Conservation (phyloP, 2,113 vertebrate genomes). For the Sitta europaea region DNA sequence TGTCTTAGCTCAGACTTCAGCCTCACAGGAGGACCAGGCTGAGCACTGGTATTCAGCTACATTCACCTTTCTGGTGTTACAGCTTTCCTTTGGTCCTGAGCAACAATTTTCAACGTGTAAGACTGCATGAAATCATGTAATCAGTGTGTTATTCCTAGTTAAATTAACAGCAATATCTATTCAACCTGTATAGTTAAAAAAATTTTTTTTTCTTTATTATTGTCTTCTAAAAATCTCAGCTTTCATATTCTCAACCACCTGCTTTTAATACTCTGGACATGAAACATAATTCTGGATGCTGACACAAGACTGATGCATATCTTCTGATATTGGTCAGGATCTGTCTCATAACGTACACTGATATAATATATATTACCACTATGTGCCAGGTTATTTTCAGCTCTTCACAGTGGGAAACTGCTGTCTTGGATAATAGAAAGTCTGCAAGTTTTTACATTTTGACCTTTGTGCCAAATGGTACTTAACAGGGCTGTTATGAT, state of each 20-base stretch:
- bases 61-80: neutral
- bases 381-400: neutral
- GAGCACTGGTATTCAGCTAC: neutral
- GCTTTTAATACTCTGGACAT: neutral
- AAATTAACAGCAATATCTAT: neutral
- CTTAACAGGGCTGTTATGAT: neutral
- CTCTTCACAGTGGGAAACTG: neutral
- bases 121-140: neutral
- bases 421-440: neutral
- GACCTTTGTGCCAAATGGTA: neutral
- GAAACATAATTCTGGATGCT: neutral
- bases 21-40: neutral
- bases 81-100: neutral
- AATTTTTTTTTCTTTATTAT: neutral
- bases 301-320: neutral
- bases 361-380: neutral
- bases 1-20: neutral
- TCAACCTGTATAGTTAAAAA: neutral
- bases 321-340: neutral
- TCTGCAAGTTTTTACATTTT: conserved; percentile 1
- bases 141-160: neutral
- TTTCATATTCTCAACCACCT: neutral
- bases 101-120: neutral
- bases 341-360: neutral
- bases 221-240: neutral